phyloP scores from a whole-genome alignment of 1,140 invertebrate genomes.

The Mactra quadrangularis region DNA sequence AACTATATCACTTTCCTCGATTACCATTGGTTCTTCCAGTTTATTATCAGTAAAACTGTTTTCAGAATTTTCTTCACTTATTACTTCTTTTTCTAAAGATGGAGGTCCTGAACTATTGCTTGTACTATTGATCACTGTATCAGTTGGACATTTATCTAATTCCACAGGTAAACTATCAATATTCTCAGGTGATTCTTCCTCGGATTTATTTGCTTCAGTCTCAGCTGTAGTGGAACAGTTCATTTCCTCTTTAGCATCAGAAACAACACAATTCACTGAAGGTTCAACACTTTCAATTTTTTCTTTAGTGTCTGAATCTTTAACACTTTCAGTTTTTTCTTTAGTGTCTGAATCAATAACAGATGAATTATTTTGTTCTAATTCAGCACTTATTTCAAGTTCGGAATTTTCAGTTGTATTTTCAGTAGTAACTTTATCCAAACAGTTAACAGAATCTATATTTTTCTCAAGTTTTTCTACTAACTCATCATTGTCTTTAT shows the following conservation, averaged over 20 bases:
- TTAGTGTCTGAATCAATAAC: not conserved
- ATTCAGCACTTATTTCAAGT: not conserved
- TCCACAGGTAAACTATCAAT: slow-evolving; percentile 11
- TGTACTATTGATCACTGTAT: not conserved
- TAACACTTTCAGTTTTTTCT: not conserved
- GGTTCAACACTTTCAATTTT: not conserved
- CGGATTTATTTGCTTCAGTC: not conserved
- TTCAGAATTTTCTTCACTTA: slow-evolving; percentile 34
- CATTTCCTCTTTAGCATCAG: not conserved
- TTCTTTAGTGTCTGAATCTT: not conserved
- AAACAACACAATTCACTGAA: too few relatives aligned
- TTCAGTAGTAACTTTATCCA: too few relatives aligned
- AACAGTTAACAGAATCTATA: too few relatives aligned
- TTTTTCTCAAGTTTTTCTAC: too few relatives aligned
- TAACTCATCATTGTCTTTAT: too few relatives aligned
- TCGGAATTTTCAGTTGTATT: too few relatives aligned
- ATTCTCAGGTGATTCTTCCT: not conserved
- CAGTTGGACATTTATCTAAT: not conserved
- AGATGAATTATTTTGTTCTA: too few relatives aligned
- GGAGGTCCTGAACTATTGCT: slow-evolving; percentile 37
- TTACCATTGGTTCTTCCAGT: slow-evolving; percentile 9
- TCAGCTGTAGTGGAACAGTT: not conserved
- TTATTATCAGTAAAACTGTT: not conserved
- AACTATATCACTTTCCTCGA: not conserved
- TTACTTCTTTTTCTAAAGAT: slow-evolving; percentile 27